phyloP scores from a whole-genome alignment of 2,797 vertebrate species.

The Brotula barbata region DNA sequence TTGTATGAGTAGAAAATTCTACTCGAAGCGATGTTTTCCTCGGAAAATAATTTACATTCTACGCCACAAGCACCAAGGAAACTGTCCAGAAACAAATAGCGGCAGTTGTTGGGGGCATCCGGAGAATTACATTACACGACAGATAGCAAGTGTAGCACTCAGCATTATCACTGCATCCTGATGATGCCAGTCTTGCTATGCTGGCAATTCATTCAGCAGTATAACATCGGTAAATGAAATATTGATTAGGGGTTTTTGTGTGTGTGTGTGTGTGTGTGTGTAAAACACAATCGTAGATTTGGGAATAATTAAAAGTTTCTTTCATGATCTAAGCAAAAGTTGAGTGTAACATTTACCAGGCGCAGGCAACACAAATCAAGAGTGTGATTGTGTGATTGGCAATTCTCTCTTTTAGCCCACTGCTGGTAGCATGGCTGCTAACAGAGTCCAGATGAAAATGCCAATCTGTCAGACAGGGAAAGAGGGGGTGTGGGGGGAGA shows the following conservation, averaged over 20 bases:
- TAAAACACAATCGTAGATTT: constrained; percentile 1
- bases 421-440: constrained; percentile 23
- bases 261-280: not conserved
- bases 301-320: constrained; percentile 7
- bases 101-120: constrained; percentile 4
- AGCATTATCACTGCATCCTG: not conserved
- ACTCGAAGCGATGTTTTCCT: too few relatives aligned
- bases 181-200: constrained; percentile 6
- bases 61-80: not conserved
- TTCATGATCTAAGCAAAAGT: not conserved
- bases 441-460: constrained; percentile 45
- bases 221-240: constrained; percentile 10
- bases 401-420: constrained; percentile 16
- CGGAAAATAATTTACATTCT: too few relatives aligned
- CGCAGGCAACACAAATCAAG: constrained; percentile 13
- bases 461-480: constrained; percentile 10
- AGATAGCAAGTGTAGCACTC: constrained; percentile 10
- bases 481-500: not conserved
- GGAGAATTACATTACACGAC: not conserved
- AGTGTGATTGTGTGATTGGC: constrained; percentile 24
- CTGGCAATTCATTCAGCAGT: constrained; percentile 11
- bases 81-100: constrained; percentile 1
- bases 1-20: too few relatives aligned
- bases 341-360: constrained; percentile 18
- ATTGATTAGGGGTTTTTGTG: constrained; percentile 13